Conservation (phyloP, 2,113 vertebrate genomes). For the Epinephelus cyanopodus region DNA sequence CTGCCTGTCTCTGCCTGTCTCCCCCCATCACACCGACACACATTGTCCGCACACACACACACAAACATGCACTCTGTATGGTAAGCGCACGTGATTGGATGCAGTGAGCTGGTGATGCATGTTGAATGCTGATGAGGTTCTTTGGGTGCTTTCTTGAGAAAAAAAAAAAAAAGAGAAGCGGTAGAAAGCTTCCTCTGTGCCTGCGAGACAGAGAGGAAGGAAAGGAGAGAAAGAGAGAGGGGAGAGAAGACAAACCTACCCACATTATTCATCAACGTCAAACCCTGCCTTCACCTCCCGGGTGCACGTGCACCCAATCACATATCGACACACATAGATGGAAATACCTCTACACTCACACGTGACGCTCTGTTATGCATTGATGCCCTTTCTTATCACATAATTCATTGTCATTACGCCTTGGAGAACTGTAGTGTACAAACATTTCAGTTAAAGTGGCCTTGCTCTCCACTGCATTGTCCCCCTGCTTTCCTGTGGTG, state of each 20-base stretch:
- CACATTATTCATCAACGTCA: constrained; percentile 74
- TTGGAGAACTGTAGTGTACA: constrained; percentile 6
- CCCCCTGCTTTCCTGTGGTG: constrained; percentile 27
- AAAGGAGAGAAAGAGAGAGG: constrained; percentile 10
- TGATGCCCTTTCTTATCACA: constrained; percentile 30
- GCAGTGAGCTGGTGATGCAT: constrained; percentile 68
- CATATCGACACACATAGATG: constrained; percentile 19
- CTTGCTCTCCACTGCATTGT: constrained; percentile 16
- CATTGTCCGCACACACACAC: constrained; percentile 24
- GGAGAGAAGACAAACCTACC: constrained; percentile 12
- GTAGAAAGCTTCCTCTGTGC: constrained; percentile 74
- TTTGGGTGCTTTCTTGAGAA: constrained; percentile 48
- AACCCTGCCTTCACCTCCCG: constrained; percentile 43
- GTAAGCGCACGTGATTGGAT: constrained; percentile 74
- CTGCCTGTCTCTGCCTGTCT: constrained; percentile 50
- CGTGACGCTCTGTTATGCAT: constrained; percentile 12
- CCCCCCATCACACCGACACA: constrained; percentile 40
- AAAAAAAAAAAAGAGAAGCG: constrained; percentile 27
- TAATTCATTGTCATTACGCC: constrained; percentile 32
- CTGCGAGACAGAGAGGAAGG: constrained; percentile 57
- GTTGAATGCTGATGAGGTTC: constrained; percentile 78
- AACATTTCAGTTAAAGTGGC: constrained; percentile 6
- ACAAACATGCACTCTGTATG: constrained; percentile 61
- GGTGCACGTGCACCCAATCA: constrained; percentile 17
- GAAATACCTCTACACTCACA: background rate